Base-by-base conservation (phyloP, 2,797 vertebrate species). In the Garrulus glandarius region DNA sequence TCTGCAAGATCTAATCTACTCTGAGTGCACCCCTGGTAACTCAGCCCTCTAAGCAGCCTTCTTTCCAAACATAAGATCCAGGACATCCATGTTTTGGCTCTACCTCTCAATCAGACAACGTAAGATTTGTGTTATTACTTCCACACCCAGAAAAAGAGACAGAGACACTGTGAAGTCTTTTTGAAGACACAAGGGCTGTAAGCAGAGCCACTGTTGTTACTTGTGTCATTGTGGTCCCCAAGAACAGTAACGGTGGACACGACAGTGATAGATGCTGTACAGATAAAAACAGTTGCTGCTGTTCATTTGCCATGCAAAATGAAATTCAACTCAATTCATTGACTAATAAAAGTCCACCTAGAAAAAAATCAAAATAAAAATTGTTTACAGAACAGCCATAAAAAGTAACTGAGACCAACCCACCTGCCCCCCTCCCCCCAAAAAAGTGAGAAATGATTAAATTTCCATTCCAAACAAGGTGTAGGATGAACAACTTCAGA, bases 401-500 rank as follows among this genome's bases (percentile, higher is more conserved):
- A 77, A 86, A 91, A 83, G 44, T 44, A 82, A 47, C 29, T 19
- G 50, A 50, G 44, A 55, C 12, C 4, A 32, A 26, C 6, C 2
- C 11, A 17, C 16, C 18, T 50, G 14, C 3, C n/a, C 11, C 13
- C 13, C 5, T 1, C 13, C 46, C 12, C 46, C 44, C 6, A 5
- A 22, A 27, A 47, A 50, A 4, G 0, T 2, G 3, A 67, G 5
- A 85, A 57, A 68, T 61, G 50, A 61, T 61, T 59, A 2, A 29
- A 80, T 94, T 93, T 86, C 29, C 50, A 20, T 68, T 88, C 32
- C 37, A 87, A 89, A 69, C 15, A 64, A 90, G 41, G 85, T 27
- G 46, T 17, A 88, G 67, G 50, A 76, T n/a, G 30, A 96, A 72
- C 32, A 84, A 80, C 75, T 92, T 60, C 9, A 76, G 57, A 46